A percentile compares a stretch with the other conserved stretches of the same genome.
phyloP scores from a whole-genome alignment of 2,113 vertebrate species.

The Pollimyrus isidori region DNA sequence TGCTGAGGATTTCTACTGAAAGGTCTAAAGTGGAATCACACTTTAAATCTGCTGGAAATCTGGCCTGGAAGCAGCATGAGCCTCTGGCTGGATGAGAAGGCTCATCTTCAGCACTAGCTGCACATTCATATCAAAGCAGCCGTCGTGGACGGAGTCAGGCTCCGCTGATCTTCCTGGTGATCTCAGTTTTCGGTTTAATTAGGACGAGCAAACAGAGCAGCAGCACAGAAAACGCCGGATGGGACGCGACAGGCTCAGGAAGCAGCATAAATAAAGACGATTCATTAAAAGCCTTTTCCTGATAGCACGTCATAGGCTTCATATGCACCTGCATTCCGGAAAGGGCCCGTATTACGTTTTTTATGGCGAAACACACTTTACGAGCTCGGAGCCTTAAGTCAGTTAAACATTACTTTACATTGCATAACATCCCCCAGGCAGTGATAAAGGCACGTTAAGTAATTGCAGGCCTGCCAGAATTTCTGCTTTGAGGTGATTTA shows the following conservation, averaged over 20 bases:
- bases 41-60: background rate
- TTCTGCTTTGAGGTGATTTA: background rate
- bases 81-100: background rate
- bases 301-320: background rate
- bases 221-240: background rate
- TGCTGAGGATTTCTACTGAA: background rate
- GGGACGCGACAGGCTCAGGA: background rate
- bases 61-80: background rate
- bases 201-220: slow-evolving; percentile 26
- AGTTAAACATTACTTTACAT: slow-evolving; percentile 5
- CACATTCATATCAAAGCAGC: slow-evolving; percentile 15
- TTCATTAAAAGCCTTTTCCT: background rate
- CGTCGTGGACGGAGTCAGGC: background rate
- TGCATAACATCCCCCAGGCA: background rate
- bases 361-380: background rate
- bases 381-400: background rate
- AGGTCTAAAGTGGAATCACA: background rate
- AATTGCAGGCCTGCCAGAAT: background rate
- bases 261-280: background rate
- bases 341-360: background rate
- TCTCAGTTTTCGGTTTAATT: slow-evolving; percentile 39
- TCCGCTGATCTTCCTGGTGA: slow-evolving; percentile 52
- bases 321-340: background rate
- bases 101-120: slow-evolving; percentile 5
- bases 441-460: background rate